Evolutionary conservation across 2,113 vertebrate genomes (phyloP).

Genomic region (Tragulus kanchil): DNA sequence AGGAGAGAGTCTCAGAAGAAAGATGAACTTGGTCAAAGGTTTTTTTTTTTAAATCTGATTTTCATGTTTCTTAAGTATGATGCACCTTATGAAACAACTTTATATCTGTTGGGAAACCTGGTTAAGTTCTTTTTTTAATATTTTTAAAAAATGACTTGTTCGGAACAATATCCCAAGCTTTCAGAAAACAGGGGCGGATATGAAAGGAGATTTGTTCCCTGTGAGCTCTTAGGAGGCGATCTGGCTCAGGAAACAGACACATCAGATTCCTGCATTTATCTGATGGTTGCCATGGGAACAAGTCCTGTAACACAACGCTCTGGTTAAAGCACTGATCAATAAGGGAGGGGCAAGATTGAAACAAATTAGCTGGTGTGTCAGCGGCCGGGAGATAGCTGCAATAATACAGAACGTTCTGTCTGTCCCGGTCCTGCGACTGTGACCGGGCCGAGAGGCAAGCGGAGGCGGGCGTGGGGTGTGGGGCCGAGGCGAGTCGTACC

Average conservation of each 20-base stretch:
- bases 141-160: conserved; percentile 67
- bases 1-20: conserved; percentile 59
- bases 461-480: not conserved
- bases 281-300: conserved; percentile 84
- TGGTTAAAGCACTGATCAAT: conserved; percentile 74
- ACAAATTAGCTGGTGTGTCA: conserved; percentile 76
- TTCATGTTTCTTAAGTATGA: conserved; percentile 71
- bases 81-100: conserved; percentile 74
- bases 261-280: conserved; percentile 59
- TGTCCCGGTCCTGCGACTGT: not conserved
- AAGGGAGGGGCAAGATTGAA: conserved; percentile 68
- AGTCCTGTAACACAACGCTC: conserved; percentile 76
- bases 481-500: not conserved
- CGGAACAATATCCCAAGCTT: conserved; percentile 72
- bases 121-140: conserved; percentile 67
- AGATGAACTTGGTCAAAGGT: conserved; percentile 59
- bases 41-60: conserved; percentile 60
- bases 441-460: too few species aligned
- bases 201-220: conserved; percentile 75
- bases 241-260: conserved; percentile 71
- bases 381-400: conserved; percentile 22
- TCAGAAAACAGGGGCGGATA: conserved; percentile 66
- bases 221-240: conserved; percentile 68
- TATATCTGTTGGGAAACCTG: conserved; percentile 73
- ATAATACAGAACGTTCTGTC: not conserved